These are phyloP conservation scores for Platycheirus albimanus DNA, from an alignment of 2,888 invertebrate species.

Conservation along the genomic window DNA sequence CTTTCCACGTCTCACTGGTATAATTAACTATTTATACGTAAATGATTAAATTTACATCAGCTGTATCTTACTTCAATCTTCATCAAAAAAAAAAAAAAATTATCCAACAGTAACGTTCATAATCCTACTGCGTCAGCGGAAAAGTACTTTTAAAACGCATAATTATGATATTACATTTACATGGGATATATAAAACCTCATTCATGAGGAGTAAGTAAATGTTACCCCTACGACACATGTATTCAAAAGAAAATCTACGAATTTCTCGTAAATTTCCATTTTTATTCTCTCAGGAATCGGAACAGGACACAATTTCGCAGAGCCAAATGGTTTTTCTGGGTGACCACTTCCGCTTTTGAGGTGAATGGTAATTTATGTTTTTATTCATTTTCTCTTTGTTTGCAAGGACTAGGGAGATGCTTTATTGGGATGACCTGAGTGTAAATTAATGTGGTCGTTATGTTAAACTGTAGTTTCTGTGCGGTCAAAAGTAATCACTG, in stretches of 20 bases:
- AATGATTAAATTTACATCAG: background rate
- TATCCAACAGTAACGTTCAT: background rate
- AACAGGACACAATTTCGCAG: conserved; percentile 28
- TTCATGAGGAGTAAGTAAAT: background rate
- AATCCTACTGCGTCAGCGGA: background rate
- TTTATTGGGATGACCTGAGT: background rate
- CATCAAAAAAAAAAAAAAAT: background rate
- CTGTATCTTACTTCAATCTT: background rate
- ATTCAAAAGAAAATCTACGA: conserved; percentile 30
- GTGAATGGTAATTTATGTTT: conserved; percentile 54
- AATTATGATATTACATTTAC: conserved; percentile 12
- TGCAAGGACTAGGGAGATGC: background rate
- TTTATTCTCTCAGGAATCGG: conserved; percentile 17
- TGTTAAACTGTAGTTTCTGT: conserved; percentile 23
- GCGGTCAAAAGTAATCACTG: conserved; percentile 24
- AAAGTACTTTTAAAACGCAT: conserved; percentile 11
- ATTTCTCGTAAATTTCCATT: conserved; percentile 42
- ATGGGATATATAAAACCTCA: background rate
- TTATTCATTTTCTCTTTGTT: conserved; percentile 1
- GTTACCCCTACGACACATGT: background rate
- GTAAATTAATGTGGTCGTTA: conserved; percentile 35
- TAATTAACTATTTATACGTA: too few relatives aligned
- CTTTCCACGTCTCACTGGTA: too few relatives aligned
- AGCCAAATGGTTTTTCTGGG: conserved; percentile 57
- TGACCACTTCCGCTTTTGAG: conserved; percentile 57